Conservation (phyloP, 2,113 vertebrate genomes). For the Verasper variegatus region DNA sequence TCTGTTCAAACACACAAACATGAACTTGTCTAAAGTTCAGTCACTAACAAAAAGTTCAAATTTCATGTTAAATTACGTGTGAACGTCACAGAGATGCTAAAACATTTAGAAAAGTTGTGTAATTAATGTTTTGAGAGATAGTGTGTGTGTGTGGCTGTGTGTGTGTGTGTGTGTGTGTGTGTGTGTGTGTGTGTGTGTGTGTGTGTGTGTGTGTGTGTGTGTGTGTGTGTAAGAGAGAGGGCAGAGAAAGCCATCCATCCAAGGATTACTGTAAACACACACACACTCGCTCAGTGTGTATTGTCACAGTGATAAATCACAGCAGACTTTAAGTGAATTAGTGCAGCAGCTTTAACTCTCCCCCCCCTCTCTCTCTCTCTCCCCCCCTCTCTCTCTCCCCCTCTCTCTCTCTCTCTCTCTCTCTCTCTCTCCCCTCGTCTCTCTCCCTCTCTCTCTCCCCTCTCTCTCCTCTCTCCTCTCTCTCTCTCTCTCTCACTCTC, state of each 20-base stretch:
- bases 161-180: too few species aligned
- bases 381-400: not conserved
- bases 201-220: too few species aligned
- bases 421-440: not conserved
- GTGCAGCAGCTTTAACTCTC: conserved; percentile 91
- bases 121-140: too few species aligned
- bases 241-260: conserved; percentile 78
- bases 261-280: conserved; percentile 86
- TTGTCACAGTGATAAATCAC: conserved; percentile 95
- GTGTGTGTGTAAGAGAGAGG: conserved; percentile 8
- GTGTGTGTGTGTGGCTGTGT: too few species aligned
- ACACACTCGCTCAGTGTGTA: conserved; percentile 80
- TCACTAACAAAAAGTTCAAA: too few species aligned
- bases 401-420: not conserved
- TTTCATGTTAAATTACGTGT: too few species aligned
- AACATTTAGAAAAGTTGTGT: too few species aligned
- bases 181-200: too few species aligned
- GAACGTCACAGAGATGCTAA: too few species aligned
- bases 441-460: not conserved
- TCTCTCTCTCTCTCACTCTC: not conserved
- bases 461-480: conserved; percentile 59
- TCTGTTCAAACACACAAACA: too few species aligned
- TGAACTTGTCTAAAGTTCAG: too few species aligned
- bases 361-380: conserved; percentile 58
- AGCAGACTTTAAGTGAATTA: conserved; percentile 94